These are phyloP conservation scores for Nebria brevicollis DNA, from an alignment of 2,888 invertebrate species.

Conservation along the genomic window DNA sequence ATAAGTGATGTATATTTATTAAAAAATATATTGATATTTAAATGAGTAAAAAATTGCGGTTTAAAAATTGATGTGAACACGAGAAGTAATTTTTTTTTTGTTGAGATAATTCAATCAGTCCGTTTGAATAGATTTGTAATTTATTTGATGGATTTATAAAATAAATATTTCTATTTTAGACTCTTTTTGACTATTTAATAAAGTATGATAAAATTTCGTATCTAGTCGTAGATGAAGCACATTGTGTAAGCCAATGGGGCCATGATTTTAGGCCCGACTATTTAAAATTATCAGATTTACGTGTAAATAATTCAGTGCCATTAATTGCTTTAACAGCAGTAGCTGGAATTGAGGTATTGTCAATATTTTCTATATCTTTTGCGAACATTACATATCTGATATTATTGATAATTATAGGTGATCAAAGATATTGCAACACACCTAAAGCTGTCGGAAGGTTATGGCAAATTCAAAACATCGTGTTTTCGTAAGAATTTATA, in stretches of 20 bases:
- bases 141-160: slow-evolving; percentile 17
- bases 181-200: slow-evolving; percentile 74
- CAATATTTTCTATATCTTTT: background rate
- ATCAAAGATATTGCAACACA: slow-evolving; percentile 83
- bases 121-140: slow-evolving; percentile 11
- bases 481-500: slow-evolving; percentile 93
- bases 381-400: slow-evolving; percentile 49
- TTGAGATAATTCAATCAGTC: background rate
- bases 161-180: slow-evolving; percentile 58
- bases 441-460: slow-evolving; percentile 66
- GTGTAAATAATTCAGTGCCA: slow-evolving; percentile 75
- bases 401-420: slow-evolving; percentile 67
- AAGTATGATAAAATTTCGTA: slow-evolving; percentile 84
- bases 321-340: slow-evolving; percentile 97
- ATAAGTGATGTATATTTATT: background rate
- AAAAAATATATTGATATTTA: background rate
- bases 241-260: slow-evolving; percentile 99
- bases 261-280: slow-evolving; percentile 98
- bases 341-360: slow-evolving; percentile 73
- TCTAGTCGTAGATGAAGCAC: slow-evolving; percentile 96
- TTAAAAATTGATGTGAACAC: background rate
- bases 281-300: slow-evolving; percentile 81
- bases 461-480: slow-evolving; percentile 77
- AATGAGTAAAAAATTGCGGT: too few species aligned
- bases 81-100: background rate